Percentiles rank a stretch among this genome's conserved stretches.
Conservation (phyloP, 1,140 invertebrate species). For the Drosophila bocki region DNA sequence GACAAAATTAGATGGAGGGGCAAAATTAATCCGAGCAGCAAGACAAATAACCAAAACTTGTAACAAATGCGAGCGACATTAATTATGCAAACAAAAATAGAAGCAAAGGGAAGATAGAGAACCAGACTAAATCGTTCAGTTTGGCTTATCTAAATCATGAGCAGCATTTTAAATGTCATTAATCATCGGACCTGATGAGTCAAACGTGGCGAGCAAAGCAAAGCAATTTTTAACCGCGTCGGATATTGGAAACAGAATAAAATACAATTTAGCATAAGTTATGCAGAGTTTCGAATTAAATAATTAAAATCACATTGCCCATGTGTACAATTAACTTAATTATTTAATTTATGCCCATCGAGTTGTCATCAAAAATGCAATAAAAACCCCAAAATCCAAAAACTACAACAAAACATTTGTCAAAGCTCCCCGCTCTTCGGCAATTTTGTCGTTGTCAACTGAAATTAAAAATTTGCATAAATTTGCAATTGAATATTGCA, state of each 20-base stretch:
- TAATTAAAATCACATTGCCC: slow-evolving; percentile 75
- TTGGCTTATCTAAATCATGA: slow-evolving; percentile 49
- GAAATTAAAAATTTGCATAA: slow-evolving; percentile 81
- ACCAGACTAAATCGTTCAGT: slow-evolving; percentile 67
- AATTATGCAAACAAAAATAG: slow-evolving; percentile 64
- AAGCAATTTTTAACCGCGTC: not conserved
- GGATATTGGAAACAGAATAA: slow-evolving; percentile 28
- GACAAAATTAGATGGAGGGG: slow-evolving; percentile 16
- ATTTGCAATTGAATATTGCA: slow-evolving; percentile 67
- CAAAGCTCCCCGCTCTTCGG: slow-evolving; percentile 16
- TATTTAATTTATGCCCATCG: slow-evolving; percentile 75
- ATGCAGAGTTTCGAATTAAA: slow-evolving; percentile 70
- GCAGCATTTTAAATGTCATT: slow-evolving; percentile 73
- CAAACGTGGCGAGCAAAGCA: not conserved
- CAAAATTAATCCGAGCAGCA: slow-evolving; percentile 37
- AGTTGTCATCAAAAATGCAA: slow-evolving; percentile 43
- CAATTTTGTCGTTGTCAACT: slow-evolving; percentile 14
- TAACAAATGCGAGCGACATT: slow-evolving; percentile 69
- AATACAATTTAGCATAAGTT: slow-evolving; percentile 71
- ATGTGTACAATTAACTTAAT: slow-evolving; percentile 74
- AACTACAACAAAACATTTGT: slow-evolving; percentile 38
- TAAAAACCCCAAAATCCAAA: slow-evolving; percentile 37
- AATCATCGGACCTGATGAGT: slow-evolving; percentile 69
- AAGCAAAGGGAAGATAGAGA: slow-evolving; percentile 9
- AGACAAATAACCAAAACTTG: slow-evolving; percentile 49